phyloP scores from a whole-genome alignment of 2,797 vertebrate species.

The Notamacropus eugenii region DNA sequence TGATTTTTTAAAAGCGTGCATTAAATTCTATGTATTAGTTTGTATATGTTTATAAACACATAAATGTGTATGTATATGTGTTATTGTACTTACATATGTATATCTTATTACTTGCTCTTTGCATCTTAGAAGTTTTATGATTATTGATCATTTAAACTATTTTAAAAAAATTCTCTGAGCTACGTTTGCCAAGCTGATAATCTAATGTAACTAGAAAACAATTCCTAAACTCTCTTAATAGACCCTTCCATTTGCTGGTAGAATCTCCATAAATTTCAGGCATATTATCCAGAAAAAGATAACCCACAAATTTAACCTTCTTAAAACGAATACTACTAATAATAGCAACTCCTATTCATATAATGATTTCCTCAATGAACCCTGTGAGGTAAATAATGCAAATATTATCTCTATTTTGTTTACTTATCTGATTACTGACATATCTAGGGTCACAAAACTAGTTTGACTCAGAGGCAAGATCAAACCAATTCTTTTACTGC shows the following conservation, averaged over 20 bases:
- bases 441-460: neutral
- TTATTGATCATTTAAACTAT: neutral
- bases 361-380: neutral
- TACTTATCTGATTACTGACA: neutral
- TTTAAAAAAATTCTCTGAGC: neutral
- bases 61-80: neutral
- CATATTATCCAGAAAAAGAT: neutral
- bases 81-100: neutral
- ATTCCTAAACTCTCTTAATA: neutral
- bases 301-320: neutral
- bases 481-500: neutral
- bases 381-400: neutral
- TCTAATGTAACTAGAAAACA: neutral
- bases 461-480: neutral
- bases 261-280: neutral
- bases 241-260: neutral
- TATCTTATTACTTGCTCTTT: neutral
- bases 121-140: neutral
- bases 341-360: neutral
- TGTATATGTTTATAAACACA: neutral
- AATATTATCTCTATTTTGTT: neutral
- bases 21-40: neutral
- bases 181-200: neutral
- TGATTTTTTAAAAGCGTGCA: neutral
- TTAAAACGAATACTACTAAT: neutral